Evolutionary conservation across 2,797 vertebrate species (phyloP).

Genomic region (Sebastes itinus): DNA sequence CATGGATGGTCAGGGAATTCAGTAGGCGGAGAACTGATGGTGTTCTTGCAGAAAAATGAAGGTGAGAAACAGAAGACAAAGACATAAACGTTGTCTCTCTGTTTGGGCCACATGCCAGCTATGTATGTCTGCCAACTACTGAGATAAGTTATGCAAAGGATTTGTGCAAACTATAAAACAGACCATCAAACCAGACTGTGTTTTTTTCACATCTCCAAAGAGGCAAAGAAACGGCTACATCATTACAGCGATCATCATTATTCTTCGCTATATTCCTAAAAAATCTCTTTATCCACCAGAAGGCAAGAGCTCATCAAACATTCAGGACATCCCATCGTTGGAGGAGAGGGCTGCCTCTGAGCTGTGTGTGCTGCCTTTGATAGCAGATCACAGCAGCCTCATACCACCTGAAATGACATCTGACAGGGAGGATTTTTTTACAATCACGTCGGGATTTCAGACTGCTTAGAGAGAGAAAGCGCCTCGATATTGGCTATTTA

Average conservation of each 20-base stretch:
- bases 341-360: slow-evolving; percentile 26
- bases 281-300: not conserved
- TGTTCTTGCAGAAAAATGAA: not conserved
- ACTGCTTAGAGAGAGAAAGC: not conserved
- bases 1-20: not conserved
- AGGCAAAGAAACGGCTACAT: not conserved
- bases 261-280: not conserved
- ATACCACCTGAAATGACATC: slow-evolving; percentile 40
- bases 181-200: slow-evolving; percentile 2
- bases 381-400: slow-evolving; percentile 33
- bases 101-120: not conserved
- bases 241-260: slow-evolving; percentile 4
- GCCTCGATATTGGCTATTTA: slow-evolving; percentile 26
- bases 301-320: slow-evolving; percentile 47
- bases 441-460: slow-evolving; percentile 46
- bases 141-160: slow-evolving; percentile 14
- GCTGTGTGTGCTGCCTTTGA: slow-evolving; percentile 31
- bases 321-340: slow-evolving; percentile 27
- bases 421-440: slow-evolving; percentile 35
- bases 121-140: not conserved
- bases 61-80: not conserved
- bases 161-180: slow-evolving; percentile 5
- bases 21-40: not conserved
- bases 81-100: not conserved
- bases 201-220: not conserved